Evolutionary conservation across 2,888 invertebrate genomes (phyloP), one percentile per base, ranked within the genome.

Genomic region (Steinernema carpocapsae): DNA sequence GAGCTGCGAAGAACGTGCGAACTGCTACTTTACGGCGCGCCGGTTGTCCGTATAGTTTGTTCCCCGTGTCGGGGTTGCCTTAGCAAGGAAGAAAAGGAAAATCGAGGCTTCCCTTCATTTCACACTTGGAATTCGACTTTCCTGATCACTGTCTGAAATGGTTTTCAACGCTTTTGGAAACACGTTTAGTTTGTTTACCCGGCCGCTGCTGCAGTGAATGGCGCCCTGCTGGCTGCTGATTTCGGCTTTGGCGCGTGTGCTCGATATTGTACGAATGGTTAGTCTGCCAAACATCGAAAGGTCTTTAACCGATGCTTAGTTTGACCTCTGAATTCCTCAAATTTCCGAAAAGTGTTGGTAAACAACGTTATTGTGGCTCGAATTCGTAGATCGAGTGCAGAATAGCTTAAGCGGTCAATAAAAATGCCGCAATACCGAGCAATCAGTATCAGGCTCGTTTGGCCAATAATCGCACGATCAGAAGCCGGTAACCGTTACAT

Each of bases 141-240:
- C 26, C 26, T 12, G 19, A 56, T 64, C 29, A 26, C 64, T 64
- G 4, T 10, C 64, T 4, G 64, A 6, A 64, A 64, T 64, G 17
- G 64, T 64, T 64, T 64, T 64, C 19, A 26, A 64, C 14, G 19
- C 17, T 14, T 26, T 14, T 4, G 19, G 22, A 64, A 29, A 64
- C 64, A 64, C 32, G 64, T 64, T 64, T 64, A 29, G 64, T 32
- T 64, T 64, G 64, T 26, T 26, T 64, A 26, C 26, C 22, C 64
- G 64, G 12, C 37, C 29, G 48, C n/a, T 37, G 37, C 37, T 37
- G 37, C 37, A 37, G 37, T 52, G 6, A 29, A 64, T 64, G 64
- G 64, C 64, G 64, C 64, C 64, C 64, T 64, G 64, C 64, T 64
- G 64, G 64, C 64, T 64, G 64, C 64, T 64, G 64, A 64, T 32